These are phyloP conservation scores for Marmota flaviventris DNA, from an alignment of 2,113 vertebrate genomes.

Conservation along the genomic window DNA sequence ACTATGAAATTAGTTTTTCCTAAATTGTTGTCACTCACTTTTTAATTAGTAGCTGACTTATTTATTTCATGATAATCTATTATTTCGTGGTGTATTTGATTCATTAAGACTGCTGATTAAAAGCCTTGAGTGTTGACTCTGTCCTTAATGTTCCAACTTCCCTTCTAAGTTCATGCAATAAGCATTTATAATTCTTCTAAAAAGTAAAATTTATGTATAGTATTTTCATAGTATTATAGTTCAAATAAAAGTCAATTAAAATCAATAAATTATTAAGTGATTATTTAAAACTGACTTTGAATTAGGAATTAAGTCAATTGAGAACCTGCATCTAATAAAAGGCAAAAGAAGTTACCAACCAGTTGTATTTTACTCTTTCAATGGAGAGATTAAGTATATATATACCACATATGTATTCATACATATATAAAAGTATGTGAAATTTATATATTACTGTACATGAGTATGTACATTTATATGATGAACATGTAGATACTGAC, in stretches of 20 bases:
- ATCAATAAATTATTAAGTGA: not conserved
- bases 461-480: not conserved
- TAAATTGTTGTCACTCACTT: constrained; percentile 65
- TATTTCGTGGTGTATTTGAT: constrained; percentile 28
- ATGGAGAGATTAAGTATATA: not conserved
- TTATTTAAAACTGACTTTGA: constrained; percentile 13
- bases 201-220: not conserved
- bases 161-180: not conserved
- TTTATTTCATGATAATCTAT: constrained; percentile 57
- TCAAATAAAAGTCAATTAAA: constrained; percentile 32
- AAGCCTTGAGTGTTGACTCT: not conserved
- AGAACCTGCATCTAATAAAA: not conserved
- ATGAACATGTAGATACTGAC: not conserved
- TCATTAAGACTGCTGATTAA: not conserved
- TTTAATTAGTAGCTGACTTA: constrained; percentile 66
- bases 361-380: not conserved
- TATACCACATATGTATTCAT: not conserved
- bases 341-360: not conserved
- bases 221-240: not conserved
- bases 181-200: not conserved
- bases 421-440: not conserved
- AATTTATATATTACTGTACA: not conserved
- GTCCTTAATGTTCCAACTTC: not conserved
- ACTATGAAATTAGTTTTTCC: constrained; percentile 65
- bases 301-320: not conserved